A percentile compares a stretch with the other conserved stretches of the same genome.
Conservation (phyloP, 1,140 invertebrate genomes). For the Cepaea nemoralis region DNA sequence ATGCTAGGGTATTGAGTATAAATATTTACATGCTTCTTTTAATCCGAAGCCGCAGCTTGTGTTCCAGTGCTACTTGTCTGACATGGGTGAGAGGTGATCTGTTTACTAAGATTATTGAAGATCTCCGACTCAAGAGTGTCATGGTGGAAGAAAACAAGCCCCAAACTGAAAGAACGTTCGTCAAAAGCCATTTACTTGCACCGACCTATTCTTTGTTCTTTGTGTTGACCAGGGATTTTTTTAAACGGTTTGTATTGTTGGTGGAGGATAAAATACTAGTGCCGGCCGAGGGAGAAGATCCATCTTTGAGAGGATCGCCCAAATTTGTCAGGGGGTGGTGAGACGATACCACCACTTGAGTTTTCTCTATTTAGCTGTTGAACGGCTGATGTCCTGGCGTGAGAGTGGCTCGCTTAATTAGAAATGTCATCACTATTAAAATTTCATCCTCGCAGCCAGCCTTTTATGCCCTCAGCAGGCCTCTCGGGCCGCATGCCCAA, state of each 20-base stretch:
- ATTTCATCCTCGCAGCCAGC: background rate
- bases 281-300: background rate
- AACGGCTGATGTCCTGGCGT: background rate
- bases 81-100: background rate
- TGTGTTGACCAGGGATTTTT: background rate
- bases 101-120: background rate
- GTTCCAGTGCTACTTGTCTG: background rate
- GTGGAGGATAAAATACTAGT: background rate
- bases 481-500: background rate
- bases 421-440: background rate
- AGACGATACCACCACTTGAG: background rate
- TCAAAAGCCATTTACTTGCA: background rate
- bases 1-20: constrained; percentile 9
- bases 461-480: too few species aligned
- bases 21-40: constrained; percentile 2
- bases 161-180: background rate
- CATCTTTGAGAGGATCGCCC: background rate
- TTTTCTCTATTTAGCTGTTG: background rate
- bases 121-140: background rate
- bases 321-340: background rate
- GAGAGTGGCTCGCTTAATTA: background rate
- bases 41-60: background rate
- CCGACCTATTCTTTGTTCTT: background rate
- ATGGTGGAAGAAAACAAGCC: background rate
- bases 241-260: background rate